phyloP scores from a whole-genome alignment of 2,888 invertebrate species.

The Ormyrus labotus region DNA sequence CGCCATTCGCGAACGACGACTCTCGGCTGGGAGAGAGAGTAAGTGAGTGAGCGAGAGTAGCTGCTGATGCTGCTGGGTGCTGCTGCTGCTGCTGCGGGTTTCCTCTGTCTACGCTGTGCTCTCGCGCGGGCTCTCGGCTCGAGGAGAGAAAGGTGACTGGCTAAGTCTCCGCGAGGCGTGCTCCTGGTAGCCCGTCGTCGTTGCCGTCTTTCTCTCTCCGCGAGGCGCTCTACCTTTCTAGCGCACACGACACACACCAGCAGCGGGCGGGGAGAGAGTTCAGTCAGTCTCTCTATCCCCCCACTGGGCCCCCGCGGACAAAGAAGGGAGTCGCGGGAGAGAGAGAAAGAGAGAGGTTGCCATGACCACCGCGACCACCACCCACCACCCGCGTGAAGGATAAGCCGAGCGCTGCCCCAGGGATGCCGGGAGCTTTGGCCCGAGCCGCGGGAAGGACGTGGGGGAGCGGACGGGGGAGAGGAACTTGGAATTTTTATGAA shows the following conservation, averaged over 20 bases:
- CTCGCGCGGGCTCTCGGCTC: slow-evolving; percentile 61
- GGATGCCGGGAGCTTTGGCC: too few species aligned
- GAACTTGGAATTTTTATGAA: too few species aligned
- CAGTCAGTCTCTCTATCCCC: background rate
- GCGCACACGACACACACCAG: background rate
- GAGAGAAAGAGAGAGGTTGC: slow-evolving; percentile 11
- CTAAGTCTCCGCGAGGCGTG: slow-evolving; percentile 60
- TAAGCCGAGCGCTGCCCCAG: too few species aligned
- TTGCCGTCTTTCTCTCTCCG: background rate
- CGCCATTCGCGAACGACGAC: too few species aligned
- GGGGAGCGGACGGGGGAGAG: too few species aligned
- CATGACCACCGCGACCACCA: too few species aligned
- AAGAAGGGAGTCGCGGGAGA: slow-evolving; percentile 60
- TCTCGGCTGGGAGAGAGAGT: background rate
- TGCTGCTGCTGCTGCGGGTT: too few species aligned
- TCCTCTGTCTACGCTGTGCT: too few species aligned
- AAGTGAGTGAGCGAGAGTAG: too few species aligned
- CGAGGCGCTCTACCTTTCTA: slow-evolving; percentile 23
- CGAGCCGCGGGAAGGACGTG: too few species aligned
- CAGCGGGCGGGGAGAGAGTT: background rate
- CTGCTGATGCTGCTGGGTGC: too few species aligned
- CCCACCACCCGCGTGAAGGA: too few species aligned
- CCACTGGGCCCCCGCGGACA: slow-evolving; percentile 58
- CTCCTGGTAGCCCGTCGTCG: slow-evolving; percentile 66
- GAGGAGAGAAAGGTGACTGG: slow-evolving; percentile 74